Conservation (phyloP, 2,113 vertebrate species). For the Otus sunia region DNA sequence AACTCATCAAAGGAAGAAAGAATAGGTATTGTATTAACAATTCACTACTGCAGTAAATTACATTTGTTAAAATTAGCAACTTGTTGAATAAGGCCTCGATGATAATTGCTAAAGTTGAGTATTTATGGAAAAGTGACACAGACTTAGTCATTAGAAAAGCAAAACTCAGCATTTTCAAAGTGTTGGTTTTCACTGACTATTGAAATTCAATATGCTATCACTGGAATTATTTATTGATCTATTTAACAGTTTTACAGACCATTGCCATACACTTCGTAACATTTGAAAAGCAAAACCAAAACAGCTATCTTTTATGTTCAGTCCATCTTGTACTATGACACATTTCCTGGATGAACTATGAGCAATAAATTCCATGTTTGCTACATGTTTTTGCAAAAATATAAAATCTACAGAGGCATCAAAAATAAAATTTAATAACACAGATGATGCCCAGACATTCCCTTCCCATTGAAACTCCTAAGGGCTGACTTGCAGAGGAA, state of each 20-base stretch:
- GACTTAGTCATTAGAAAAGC: background rate
- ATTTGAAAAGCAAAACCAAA: slow-evolving; percentile 10
- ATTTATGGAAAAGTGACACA: slow-evolving; percentile 1
- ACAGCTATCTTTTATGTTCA: background rate
- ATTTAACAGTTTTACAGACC: slow-evolving; percentile 25
- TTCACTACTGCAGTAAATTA: background rate
- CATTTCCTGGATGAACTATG: slow-evolving; percentile 16
- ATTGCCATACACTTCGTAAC: slow-evolving; percentile 4
- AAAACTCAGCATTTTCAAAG: slow-evolving; percentile 41
- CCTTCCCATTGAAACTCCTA: background rate
- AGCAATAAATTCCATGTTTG: slow-evolving; percentile 31
- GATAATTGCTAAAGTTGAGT: slow-evolving; percentile 17
- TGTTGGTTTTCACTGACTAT: background rate
- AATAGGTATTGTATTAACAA: slow-evolving; percentile 2
- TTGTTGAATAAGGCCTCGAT: slow-evolving; percentile 42
- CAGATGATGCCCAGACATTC: slow-evolving; percentile 18
- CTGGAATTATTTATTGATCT: slow-evolving; percentile 48
- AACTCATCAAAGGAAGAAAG: slow-evolving; percentile 51
- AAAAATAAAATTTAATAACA: slow-evolving; percentile 34
- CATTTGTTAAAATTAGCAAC: slow-evolving; percentile 22
- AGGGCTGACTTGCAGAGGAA: background rate
- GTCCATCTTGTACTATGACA: slow-evolving; percentile 12
- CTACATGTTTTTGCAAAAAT: background rate
- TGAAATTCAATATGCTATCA: slow-evolving; percentile 46
- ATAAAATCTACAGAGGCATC: slow-evolving; percentile 3